Percentiles rank a stretch among this genome's conserved stretches.
Evolutionary conservation across 2,797 vertebrate genomes (phyloP).

Genomic region (Cirrhinus mrigala): DNA sequence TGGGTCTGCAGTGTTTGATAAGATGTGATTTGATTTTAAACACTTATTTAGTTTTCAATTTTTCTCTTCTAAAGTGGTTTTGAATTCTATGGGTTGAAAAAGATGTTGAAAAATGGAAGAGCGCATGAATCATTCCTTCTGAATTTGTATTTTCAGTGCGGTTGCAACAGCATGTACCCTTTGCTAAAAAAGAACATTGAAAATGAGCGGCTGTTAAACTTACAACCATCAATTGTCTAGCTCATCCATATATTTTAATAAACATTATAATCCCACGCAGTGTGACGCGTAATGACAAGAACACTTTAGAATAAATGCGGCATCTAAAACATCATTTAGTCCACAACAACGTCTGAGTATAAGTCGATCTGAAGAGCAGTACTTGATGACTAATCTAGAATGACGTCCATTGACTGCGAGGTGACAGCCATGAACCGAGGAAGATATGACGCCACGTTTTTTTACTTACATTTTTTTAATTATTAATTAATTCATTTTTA

Average conservation of each 20-base stretch:
- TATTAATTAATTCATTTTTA: background rate
- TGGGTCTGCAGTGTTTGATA: background rate
- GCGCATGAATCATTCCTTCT: background rate
- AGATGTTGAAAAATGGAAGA: background rate
- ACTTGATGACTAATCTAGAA: slow-evolving; percentile 40
- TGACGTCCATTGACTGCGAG: slow-evolving; percentile 33
- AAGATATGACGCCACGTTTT: background rate
- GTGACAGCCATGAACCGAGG: slow-evolving; percentile 18
- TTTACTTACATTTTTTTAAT: background rate
- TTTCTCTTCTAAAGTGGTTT: background rate
- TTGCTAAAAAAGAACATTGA: background rate
- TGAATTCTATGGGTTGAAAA: background rate
- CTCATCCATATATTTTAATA: slow-evolving; percentile 29
- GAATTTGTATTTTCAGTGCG: background rate
- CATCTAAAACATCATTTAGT: slow-evolving; percentile 26
- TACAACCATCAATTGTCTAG: background rate
- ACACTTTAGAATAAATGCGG: background rate
- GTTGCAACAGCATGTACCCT: background rate
- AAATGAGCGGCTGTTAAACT: slow-evolving; percentile 9
- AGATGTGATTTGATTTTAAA: background rate
- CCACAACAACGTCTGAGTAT: slow-evolving; percentile 18
- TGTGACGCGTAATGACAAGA: slow-evolving; percentile 2
- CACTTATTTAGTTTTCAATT: background rate
- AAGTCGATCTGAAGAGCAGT: slow-evolving; percentile 34
- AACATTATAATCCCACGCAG: slow-evolving; percentile 26